Base-by-base conservation (phyloP, 2,113 vertebrate species). In the Trinectes maculatus region DNA sequence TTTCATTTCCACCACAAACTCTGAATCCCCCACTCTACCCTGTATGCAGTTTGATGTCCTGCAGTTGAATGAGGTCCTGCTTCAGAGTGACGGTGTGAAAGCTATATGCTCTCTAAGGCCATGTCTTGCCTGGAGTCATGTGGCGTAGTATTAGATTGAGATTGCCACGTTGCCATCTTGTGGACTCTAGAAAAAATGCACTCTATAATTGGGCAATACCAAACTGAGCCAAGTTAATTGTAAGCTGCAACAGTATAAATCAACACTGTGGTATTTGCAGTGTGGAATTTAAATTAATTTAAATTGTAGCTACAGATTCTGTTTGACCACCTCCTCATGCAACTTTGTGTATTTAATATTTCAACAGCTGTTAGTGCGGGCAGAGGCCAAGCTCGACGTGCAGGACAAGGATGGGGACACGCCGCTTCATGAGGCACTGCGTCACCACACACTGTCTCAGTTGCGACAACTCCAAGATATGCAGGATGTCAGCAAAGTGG, bases 341-440 rank as follows among this genome's bases (percentile, higher is more conserved):
- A 34, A 49, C 42, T 68, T 16, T 70, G 28, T 48, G 24, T 71
- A 61, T 47, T 24, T 47, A 11, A 42, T 29, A 16, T 43, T n/a
- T 59, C 25, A 8, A 55, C 82, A 99, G 98, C 93, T 99, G 67
- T 92, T 99, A 78, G 98, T 99, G 49, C 95, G 97, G 47, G 98
- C 98, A 26, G 98, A 97, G 85, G 98, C 98, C 78, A 99, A 99
- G 71, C 91, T 99, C 56, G 97, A 99, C 67, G 97, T 99, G 72
- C 98, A 99, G 91, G 98, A 99, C 91, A 99, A 99, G 85, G 98
- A 99, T 75, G 97, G 97, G 55, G 97, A 99, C 89, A 99, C 98
- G 31, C 97, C 97, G 25, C 92, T 99, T 54, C 98, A 99, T 29
- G 98, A 99, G 91, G 97, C 98, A 80, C 93, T 99, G 79, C 93